These are phyloP conservation scores for Clepsis dumicolana DNA, from an alignment of 2,888 invertebrate species.

Conservation along the genomic window DNA sequence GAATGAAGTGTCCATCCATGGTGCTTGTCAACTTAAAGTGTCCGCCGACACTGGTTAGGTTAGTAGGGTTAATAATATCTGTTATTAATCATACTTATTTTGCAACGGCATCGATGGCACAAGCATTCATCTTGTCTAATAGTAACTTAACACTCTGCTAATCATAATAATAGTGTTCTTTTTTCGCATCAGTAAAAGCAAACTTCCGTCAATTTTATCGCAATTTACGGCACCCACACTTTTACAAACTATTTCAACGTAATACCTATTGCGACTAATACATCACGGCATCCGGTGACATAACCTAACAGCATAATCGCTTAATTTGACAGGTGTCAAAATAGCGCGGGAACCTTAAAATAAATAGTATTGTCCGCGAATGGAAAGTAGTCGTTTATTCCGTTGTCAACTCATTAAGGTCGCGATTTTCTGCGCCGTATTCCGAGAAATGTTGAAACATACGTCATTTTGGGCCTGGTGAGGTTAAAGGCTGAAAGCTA, in stretches of 20 bases:
- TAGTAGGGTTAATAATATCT: too few species aligned
- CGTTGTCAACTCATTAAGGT: conserved; percentile 49
- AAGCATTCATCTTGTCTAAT: too few species aligned
- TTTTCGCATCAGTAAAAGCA: not conserved
- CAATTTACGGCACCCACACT: conserved; percentile 4
- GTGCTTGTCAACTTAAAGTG: too few species aligned
- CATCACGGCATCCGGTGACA: conserved; percentile 33
- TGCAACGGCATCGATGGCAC: too few species aligned
- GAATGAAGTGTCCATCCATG: too few species aligned
- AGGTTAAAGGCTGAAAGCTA: conserved; percentile 36
- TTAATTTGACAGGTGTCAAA: conserved; percentile 59
- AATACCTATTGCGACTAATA: conserved; percentile 13
- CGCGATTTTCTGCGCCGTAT: conserved; percentile 11
- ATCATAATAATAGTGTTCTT: too few species aligned
- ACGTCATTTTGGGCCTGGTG: not conserved
- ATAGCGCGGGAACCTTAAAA: conserved; percentile 41
- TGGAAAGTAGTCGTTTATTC: conserved; percentile 55
- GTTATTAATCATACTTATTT: too few species aligned
- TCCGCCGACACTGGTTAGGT: too few species aligned
- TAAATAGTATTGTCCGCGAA: conserved; percentile 54
- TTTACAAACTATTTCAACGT: conserved; percentile 12
- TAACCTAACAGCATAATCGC: conserved; percentile 41
- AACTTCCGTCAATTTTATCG: not conserved
- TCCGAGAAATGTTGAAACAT: not conserved
- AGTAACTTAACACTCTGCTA: too few species aligned